Base-by-base conservation (phyloP, 2,113 vertebrate genomes). In the Nannobrachium achirus region DNA sequence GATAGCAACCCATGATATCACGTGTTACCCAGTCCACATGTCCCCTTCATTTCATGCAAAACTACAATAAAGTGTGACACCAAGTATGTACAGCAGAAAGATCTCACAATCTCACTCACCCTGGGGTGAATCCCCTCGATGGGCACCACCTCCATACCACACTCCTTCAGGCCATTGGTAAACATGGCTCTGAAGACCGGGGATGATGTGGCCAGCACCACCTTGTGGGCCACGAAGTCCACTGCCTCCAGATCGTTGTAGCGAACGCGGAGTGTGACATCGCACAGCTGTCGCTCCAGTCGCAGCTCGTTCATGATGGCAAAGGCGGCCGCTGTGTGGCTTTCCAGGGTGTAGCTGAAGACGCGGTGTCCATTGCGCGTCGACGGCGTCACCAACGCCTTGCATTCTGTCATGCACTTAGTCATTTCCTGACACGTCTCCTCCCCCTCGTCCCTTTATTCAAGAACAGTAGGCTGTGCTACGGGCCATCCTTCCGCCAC, bases 181-280 rank as follows among this genome's bases (percentile, higher is more conserved):
- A 98, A 98, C 97, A 98, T 98, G 89, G 96, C 97, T 2, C 93
- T 92, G 82, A 98, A 98, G 10, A 98, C 96, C 0, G 97, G 97
- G 39, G 95, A 98, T 3, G 94, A 95, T 0, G 96, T 96, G 0
- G 97, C 96, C 91, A 98, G 60, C 33, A 98, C 97, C 79, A 98
- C 91, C 61, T 98, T 97, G 82, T 98, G 96, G 0, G 96, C 96
- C 82, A 95, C 93, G 9, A 97, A 95, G 56, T 96, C 94, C 10
- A 92, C 92, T 0, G 94, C 92, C 0, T 94, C 89, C 1, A 89
- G 86, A 39, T 94, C 89, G 39, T 85, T 81, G 79, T 96, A 96
- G 39, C 93, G 94, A 56, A 98, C 95, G 0, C 93, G 89, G 44
- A 98, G 90, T 0, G 95, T 98, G 58, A 98, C 96, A 0, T 98